Conservation (phyloP, 2,888 invertebrate genomes). For the Phaonia tiefii region DNA sequence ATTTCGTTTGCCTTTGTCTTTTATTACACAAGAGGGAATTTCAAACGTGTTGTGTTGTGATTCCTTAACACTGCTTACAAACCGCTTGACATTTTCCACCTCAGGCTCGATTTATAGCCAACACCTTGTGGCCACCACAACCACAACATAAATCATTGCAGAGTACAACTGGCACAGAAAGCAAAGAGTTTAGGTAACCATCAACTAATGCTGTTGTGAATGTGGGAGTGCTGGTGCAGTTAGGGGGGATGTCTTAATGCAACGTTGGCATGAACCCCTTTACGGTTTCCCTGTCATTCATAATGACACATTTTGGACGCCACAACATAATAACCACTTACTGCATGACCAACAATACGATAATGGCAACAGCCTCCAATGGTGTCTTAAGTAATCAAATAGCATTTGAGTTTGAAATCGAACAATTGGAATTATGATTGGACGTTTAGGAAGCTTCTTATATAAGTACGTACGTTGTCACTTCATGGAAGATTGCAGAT, state of each 20-base stretch:
- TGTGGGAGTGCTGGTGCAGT: background rate
- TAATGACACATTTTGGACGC: background rate
- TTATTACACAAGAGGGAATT: too few species aligned
- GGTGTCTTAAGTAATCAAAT: constrained; percentile 1
- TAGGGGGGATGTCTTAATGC: background rate
- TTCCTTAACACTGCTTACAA: too few species aligned
- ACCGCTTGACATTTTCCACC: background rate
- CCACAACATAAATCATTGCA: background rate
- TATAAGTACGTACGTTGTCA: background rate
- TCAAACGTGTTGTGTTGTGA: too few species aligned
- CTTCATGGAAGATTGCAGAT: background rate
- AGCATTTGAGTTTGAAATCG: background rate
- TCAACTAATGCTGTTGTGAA: too few species aligned
- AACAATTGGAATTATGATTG: constrained; percentile 45
- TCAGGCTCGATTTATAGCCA: background rate
- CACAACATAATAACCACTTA: background rate
- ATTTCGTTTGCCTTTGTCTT: too few species aligned
- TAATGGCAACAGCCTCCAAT: background rate
- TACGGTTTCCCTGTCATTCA: background rate
- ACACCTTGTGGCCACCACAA: background rate
- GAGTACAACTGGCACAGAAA: background rate
- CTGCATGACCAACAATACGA: background rate
- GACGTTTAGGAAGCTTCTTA: background rate
- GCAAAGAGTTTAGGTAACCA: too few species aligned
- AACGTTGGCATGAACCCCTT: background rate